Base-by-base conservation (phyloP, 2,113 vertebrate genomes). In the Odocoileus virginianus region DNA sequence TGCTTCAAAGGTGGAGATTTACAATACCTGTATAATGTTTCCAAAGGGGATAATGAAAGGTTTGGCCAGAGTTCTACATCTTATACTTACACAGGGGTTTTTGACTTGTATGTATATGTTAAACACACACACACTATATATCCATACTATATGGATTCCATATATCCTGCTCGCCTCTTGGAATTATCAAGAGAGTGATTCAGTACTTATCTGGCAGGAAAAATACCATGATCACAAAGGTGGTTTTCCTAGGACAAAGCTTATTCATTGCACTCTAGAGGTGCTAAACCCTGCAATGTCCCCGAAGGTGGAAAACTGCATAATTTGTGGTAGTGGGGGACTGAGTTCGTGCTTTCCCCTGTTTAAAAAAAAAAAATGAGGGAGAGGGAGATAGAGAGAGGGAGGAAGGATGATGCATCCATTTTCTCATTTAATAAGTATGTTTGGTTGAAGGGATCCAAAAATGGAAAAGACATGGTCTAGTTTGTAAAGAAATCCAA, bases 1-100 rank as follows among this genome's bases (percentile, higher is more conserved):
- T 97, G 88, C 86, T 98, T 98, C 98, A 99, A 98, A 98, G 64
- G 91, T 95, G 52, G 95, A 98, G 96, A 98, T 98, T 98, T 98
- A 96, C 88, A 95, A 92, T 79, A 95, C 96, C 96, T 97, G 79
- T 97, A 95, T 95, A 97, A 60, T 93, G 97, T 98, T 99, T 98
- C 98, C 92, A 98, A 98, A 98, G 52, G 47, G 91, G 81, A 60
- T 87, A 97, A 98, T 93, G 78, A 97, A 98, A 96, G 93, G 79
- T 96, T 98, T 98, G 98, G 28, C 96, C 96, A 98, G 93, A 98
- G 92, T 97, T 98, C 86, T 97, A 76, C 93, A 97, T 94, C 88
- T 97, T 83, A 67, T 93, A 89, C 95, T 97, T 64, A 97, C 60
- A 74, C 67, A 74, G 71, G 61, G 78, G 83, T 7, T 30, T 87